A percentile compares a stretch with the other conserved stretches of the same genome.
These are phyloP conservation scores for Tragelaphus imberbis DNA, from an alignment of 2,113 vertebrate species.

Conservation along the genomic window DNA sequence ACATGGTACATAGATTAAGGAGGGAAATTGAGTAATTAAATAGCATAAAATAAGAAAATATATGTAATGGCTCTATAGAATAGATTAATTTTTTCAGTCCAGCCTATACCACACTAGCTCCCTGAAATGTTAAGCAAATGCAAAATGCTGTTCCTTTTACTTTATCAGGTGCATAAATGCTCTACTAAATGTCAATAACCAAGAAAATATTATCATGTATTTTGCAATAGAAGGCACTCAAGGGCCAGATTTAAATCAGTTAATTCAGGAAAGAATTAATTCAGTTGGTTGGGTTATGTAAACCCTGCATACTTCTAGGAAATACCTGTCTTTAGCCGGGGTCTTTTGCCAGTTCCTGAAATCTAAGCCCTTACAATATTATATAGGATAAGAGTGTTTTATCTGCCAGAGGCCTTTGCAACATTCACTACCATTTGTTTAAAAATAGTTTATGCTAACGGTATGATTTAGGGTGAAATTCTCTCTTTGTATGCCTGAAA, in stretches of 20 bases:
- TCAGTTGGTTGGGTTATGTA: neutral
- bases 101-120: neutral
- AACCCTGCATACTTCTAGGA: neutral
- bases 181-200: neutral
- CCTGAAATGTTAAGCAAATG: neutral
- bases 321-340: neutral
- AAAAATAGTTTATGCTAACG: neutral
- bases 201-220: neutral
- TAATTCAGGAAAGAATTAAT: neutral
- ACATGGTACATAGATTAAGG: neutral
- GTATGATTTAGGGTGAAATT: neutral
- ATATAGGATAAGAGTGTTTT: neutral
- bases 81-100: neutral
- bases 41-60: neutral
- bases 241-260: neutral
- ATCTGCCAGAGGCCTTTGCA: neutral
- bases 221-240: neutral
- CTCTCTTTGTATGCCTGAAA: neutral
- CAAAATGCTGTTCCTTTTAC: neutral
- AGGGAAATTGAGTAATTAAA: neutral
- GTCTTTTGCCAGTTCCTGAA: neutral
- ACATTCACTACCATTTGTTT: neutral
- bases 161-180: neutral
- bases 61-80: neutral
- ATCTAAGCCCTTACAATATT: neutral